phyloP scores from a whole-genome alignment of 2,888 invertebrate species.

The Parnassius glacialis region DNA sequence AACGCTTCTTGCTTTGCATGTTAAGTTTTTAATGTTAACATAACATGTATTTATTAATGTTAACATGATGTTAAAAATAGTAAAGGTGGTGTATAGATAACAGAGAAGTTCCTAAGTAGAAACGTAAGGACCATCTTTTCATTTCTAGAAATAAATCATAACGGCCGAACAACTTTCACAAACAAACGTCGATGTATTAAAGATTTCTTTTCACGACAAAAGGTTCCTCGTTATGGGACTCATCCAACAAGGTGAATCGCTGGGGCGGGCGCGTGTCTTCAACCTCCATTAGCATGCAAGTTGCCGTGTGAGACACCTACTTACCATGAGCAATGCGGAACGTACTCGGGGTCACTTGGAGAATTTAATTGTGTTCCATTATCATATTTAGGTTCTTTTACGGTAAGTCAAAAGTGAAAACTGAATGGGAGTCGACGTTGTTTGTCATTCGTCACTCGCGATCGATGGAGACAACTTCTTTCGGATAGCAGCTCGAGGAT shows the following conservation, averaged over 20 bases:
- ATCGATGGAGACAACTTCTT: constrained; percentile 75
- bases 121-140: too few relatives aligned
- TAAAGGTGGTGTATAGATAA: too few relatives aligned
- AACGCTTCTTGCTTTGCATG: constrained; percentile 18
- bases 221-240: constrained; percentile 61
- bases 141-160: not conserved
- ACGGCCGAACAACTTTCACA: constrained; percentile 64
- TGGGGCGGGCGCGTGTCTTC: constrained; percentile 44
- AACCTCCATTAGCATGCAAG: constrained; percentile 65
- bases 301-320: constrained; percentile 60
- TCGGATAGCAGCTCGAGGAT: constrained; percentile 51
- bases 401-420: constrained; percentile 81
- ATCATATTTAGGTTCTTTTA: constrained; percentile 81
- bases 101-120: too few relatives aligned
- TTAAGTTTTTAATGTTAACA: not conserved
- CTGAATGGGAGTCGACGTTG: constrained; percentile 63
- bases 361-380: constrained; percentile 81
- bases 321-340: constrained; percentile 78
- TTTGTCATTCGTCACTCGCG: constrained; percentile 73
- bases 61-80: too few relatives aligned
- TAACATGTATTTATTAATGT: not conserved
- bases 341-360: constrained; percentile 67
- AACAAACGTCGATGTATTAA: constrained; percentile 60
- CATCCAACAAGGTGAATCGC: constrained; percentile 56
- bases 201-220: constrained; percentile 63